Percentiles rank a stretch among this genome's conserved stretches.
Evolutionary conservation across 2,888 invertebrate genomes (phyloP).

Genomic region (Scelioninae gen. 2): DNA sequence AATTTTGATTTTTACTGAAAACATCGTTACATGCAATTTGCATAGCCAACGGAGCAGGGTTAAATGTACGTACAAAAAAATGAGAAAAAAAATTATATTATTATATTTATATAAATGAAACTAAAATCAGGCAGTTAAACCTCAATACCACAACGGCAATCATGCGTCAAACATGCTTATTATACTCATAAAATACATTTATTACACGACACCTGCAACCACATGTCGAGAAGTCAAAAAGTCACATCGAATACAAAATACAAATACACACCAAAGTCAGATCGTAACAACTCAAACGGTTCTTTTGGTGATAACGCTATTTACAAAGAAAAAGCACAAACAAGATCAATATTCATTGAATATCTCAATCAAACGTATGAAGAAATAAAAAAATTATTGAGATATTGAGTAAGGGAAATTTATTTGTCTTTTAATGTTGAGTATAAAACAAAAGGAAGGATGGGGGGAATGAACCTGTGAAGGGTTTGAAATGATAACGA

Average conservation of each 20-base stretch:
- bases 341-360: not conserved
- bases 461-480: conserved; percentile 49
- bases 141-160: not conserved
- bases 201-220: conserved; percentile 16
- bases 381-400: conserved; percentile 30
- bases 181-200: conserved; percentile 45
- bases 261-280: conserved; percentile 17
- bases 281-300: conserved; percentile 11
- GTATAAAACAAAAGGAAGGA: conserved; percentile 44
- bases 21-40: no score
- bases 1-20: no score
- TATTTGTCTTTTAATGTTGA: conserved; percentile 25
- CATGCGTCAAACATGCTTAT: conserved; percentile 42
- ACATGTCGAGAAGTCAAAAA: conserved; percentile 26
- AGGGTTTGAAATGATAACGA: conserved; percentile 61
- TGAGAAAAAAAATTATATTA: no score
- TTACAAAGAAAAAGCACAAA: conserved; percentile 11
- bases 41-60: no score
- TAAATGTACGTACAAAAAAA: no score
- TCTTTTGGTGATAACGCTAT: not conserved
- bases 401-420: conserved; percentile 38
- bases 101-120: not conserved
- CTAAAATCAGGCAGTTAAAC: not conserved
- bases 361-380: conserved; percentile 28
- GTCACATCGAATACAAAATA: conserved; percentile 9